Evolutionary conservation across 1,140 invertebrate genomes (phyloP), one percentile per base, ranked within the genome.

Genomic region (Xylocopa sonorina): DNA sequence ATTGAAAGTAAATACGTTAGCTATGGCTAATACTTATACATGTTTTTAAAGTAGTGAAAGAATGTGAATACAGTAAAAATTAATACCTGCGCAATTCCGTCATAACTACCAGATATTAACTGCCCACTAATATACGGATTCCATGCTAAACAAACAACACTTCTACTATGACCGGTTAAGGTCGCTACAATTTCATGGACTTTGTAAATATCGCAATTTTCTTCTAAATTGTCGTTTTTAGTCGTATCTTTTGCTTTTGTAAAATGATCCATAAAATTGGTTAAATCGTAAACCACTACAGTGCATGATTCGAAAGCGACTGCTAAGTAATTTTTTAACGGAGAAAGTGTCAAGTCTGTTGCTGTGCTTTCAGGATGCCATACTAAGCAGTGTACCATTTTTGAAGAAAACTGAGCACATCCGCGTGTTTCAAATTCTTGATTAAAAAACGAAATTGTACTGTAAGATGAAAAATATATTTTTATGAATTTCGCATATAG

Each of bases 341-440:
- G 90, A 3, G 96, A 96, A 51, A 92, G 88, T 48, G 92, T 92
- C 16, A 90, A 91, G 66, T 94, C 94, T 24, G 93, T 91, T 2
- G 94, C 92, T 1, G 95, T 96, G 78, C 94, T 94, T 62, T 94
- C 89, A 0, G 96, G 96, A 92, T 97, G 96, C 96, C 96, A 97
- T 2, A 90, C 91, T 1, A 96, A 88, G 66, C 93, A 93, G 82
- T 95, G 94, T 21, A 97, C 93, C 62, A 94, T 87, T 91, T 94
- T 94, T 81, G 82, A 89, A 29, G 80, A 21, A 55, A 73, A 62
- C 10, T 89, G 88, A 38, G 84, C 55, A 72, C 78, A 69, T 18
- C 87, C 84, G 50, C 72, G 63, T 77, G 82, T 66, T 32, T 69
- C 48, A 63, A 92, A 73, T n/a, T 91, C 72, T 27, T 71, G 81